Evolutionary conservation across 2,113 vertebrate genomes (phyloP), one percentile per base, ranked within the genome.

Genomic region (Spea multiplicata): DNA sequence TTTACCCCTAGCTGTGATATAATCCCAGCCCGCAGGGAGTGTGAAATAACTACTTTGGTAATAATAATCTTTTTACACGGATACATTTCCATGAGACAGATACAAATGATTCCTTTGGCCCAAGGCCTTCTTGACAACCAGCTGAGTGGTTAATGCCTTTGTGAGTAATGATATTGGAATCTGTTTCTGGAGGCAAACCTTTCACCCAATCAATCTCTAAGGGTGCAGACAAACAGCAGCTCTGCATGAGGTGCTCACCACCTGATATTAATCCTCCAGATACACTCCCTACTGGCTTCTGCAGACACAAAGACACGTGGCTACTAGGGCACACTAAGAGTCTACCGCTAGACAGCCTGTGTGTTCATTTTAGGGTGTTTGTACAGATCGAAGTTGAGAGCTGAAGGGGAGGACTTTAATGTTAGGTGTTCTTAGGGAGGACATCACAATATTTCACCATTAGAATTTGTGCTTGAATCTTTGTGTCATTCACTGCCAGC

Each of bases 31-130:
- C 57, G 61, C 10, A 59, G 69, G 69, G 52, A 79, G 55, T 73
- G 76, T 73, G 70, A 79, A 72, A 79, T 66, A 72, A 73, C 76
- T 72, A 44, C 76, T 66, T 66, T 48, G 62, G 44, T 73, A 79
- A 79, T 73, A 73, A 73, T 79, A 79, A 66, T 57, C 76, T 79
- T 78, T 72, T 72, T 73, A 79, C 69, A 79, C 16, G 50, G 76
- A 65, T 79, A 73, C 61, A 73, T 66, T 79, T 72, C 76, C 76
- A 79, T 73, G 6, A 66, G 76, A 73, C 76, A 57, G 62, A 66
- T 73, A 79, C 76, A 79, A 79, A 79, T 73, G 69, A 79, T 73
- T 44, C 46, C 49, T 44, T 65, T 72, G 61, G 76, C 59, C 70
- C 48, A 12, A 7, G 64, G 70, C 59, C 49, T 72, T 79, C 45